phyloP scores from a whole-genome alignment of 2,113 vertebrate species.

The Spea multiplicata region DNA sequence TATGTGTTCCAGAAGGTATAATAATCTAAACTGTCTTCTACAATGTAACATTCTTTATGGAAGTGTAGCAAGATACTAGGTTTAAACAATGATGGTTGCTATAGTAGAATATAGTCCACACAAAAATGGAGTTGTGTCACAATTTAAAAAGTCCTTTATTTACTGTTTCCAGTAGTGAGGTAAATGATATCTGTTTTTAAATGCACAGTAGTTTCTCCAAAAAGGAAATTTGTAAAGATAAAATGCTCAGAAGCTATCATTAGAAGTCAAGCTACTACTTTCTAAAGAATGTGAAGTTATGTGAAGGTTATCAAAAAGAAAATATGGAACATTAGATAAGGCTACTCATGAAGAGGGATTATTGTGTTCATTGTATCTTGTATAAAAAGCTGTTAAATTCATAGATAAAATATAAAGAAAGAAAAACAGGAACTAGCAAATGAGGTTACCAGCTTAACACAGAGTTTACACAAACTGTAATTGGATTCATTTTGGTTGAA shows the following conservation, averaged over 20 bases:
- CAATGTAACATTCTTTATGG: too few species aligned
- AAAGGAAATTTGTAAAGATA: conserved; percentile 65
- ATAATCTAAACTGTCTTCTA: too few species aligned
- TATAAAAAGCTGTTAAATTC: background rate
- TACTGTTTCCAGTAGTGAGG: conserved; percentile 51
- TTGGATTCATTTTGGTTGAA: too few species aligned
- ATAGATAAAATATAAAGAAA: conserved; percentile 20
- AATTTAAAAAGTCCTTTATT: conserved; percentile 43
- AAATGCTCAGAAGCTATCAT: conserved; percentile 55
- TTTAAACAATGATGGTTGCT: too few species aligned
- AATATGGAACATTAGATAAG: conserved; percentile 69
- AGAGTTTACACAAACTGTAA: too few species aligned
- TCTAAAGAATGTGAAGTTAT: conserved; percentile 44
- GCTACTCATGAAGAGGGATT: conserved; percentile 44
- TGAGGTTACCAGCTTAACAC: background rate
- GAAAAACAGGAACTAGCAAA: conserved; percentile 11
- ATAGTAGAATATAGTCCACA: too few species aligned
- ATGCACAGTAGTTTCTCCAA: conserved; percentile 50
- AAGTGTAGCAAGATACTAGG: too few species aligned
- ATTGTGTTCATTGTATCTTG: conserved; percentile 45
- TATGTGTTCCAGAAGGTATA: too few species aligned
- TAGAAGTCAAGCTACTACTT: conserved; percentile 59
- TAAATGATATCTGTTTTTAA: conserved; percentile 47
- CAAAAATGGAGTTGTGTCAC: conserved; percentile 52
- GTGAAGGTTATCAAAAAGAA: conserved; percentile 66